phyloP scores from a whole-genome alignment of 2,797 vertebrate genomes.

The Enoplosus armatus region DNA sequence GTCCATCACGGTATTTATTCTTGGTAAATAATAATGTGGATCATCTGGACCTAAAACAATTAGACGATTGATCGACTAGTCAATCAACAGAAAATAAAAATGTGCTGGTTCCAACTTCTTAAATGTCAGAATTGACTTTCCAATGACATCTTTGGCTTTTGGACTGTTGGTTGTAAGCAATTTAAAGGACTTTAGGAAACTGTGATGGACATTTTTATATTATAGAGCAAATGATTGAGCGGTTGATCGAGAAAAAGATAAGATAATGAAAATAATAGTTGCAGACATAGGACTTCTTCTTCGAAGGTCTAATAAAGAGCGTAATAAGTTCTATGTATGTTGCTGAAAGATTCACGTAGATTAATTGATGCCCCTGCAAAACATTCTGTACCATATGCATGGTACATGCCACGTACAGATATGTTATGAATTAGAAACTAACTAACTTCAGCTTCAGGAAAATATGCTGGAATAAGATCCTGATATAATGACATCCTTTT shows the following conservation, averaged over 20 bases:
- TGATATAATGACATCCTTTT: too few relatives aligned
- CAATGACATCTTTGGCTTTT: background rate
- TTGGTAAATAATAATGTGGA: too few relatives aligned
- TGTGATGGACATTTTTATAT: background rate
- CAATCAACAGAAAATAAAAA: background rate
- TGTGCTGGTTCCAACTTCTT: background rate
- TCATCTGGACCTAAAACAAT: too few relatives aligned
- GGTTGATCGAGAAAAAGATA: too few relatives aligned
- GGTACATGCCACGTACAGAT: background rate
- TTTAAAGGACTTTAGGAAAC: background rate
- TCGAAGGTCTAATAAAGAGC: background rate
- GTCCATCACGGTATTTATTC: background rate
- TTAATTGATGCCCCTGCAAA: background rate
- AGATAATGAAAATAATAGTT: background rate
- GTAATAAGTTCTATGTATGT: background rate
- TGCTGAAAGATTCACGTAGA: background rate
- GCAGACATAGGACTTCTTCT: background rate
- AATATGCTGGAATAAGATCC: background rate
- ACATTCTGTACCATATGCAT: background rate
- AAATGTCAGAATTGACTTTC: background rate
- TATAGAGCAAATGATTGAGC: background rate
- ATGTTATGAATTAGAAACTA: background rate
- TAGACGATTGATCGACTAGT: too few relatives aligned
- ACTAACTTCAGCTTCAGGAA: background rate
- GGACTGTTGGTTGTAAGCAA: background rate